phyloP scores from a whole-genome alignment of 92 coral and sea anemone species.

The Chrysogorgia sp. region DNA sequence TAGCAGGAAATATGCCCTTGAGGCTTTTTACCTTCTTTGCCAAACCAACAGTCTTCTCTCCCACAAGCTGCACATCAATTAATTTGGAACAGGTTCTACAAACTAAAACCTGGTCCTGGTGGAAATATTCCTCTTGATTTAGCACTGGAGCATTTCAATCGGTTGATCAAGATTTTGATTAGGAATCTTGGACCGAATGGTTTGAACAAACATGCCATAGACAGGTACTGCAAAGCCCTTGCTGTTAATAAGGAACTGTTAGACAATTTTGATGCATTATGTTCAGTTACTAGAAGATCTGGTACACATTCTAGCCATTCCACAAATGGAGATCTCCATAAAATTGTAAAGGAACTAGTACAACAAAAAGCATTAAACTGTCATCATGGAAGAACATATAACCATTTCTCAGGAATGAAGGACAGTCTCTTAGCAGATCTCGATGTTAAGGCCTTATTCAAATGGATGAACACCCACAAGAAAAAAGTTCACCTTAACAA shows the following conservation, averaged over 20 bases:
- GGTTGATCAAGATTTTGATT: conserved; percentile 20
- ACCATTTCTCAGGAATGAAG: conserved; percentile 12
- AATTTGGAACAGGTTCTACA: conserved; percentile 28
- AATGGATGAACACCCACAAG: conserved; percentile 15
- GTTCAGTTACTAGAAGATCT: conserved; percentile 14
- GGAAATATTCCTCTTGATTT: conserved; percentile 38
- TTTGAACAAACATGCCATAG: conserved; percentile 5
- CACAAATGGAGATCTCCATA: not conserved
- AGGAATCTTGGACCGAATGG: conserved; percentile 25
- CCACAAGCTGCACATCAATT: conserved; percentile 28
- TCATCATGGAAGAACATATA: not conserved
- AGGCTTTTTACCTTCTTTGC: conserved; percentile 29
- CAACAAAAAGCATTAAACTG: not conserved
- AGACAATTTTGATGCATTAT: conserved; percentile 14
- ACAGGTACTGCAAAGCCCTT: conserved; percentile 12
- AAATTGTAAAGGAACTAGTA: conserved; percentile 18
- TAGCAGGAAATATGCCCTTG: conserved; percentile 35
- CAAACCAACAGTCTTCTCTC: conserved; percentile 27
- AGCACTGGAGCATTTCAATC: conserved; percentile 35
- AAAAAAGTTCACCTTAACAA: conserved; percentile 6
- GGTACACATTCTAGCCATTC: conserved; percentile 25
- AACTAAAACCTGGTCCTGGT: conserved; percentile 25
- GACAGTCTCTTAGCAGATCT: conserved; percentile 20
- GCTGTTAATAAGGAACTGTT: conserved; percentile 17
- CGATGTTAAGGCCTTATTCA: conserved; percentile 3